phyloP scores from a whole-genome alignment of 1,140 invertebrate genomes.

The Samia ricini region DNA sequence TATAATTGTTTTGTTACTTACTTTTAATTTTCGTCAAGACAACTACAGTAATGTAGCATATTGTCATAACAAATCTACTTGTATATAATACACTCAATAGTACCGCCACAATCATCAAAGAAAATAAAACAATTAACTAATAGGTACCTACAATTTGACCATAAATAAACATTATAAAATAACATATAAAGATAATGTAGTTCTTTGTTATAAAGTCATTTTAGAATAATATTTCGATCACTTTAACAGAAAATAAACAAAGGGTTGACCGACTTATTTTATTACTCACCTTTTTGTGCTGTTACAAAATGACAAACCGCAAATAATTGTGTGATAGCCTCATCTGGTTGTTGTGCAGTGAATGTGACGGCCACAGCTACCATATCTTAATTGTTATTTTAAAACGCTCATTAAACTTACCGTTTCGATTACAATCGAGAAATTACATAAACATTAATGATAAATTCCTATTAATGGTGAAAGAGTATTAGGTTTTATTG shows the following conservation, averaged over 20 bases:
- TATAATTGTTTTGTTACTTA: too few relatives aligned
- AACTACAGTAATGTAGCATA: too few relatives aligned
- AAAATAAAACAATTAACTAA: too few relatives aligned
- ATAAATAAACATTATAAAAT: too few relatives aligned
- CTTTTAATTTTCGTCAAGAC: too few relatives aligned
- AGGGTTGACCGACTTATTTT: conserved; percentile 13
- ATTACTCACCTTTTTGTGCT: conserved; percentile 20
- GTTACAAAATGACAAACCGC: conserved; percentile 10
- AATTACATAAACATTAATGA: conserved; percentile 15
- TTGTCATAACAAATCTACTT: too few relatives aligned
- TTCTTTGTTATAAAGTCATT: background rate
- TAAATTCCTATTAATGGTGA: conserved; percentile 17
- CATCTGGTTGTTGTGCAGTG: conserved; percentile 11
- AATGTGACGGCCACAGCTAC: conserved; percentile 10
- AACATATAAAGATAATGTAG: too few relatives aligned
- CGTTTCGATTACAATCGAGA: conserved; percentile 1
- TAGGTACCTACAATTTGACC: too few relatives aligned
- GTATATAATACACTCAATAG: too few relatives aligned
- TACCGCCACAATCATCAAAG: too few relatives aligned
- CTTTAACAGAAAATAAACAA: conserved; percentile 4
- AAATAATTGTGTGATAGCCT: conserved; percentile 22
- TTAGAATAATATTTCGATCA: background rate
- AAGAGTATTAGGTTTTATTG: conserved; percentile 19
- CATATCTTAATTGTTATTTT: background rate
- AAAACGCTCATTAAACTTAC: conserved; percentile 6